Conservation (phyloP, 2,888 invertebrate genomes). For the Melinaea menophilus region DNA sequence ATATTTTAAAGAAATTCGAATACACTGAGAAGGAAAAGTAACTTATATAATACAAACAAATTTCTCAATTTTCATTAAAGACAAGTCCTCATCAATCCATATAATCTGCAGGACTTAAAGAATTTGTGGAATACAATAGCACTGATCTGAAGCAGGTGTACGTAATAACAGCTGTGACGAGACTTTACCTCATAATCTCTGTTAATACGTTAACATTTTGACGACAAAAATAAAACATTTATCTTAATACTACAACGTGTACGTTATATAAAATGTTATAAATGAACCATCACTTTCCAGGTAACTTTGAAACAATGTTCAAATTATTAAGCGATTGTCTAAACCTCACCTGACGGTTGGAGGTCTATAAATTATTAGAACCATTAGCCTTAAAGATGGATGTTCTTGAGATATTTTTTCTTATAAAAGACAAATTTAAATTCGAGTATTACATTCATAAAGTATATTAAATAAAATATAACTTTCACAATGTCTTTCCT, state of each 20-base stretch:
- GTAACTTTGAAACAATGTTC: conserved; percentile 1
- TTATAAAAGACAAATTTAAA: conserved; percentile 11
- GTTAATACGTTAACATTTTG: conserved; percentile 13
- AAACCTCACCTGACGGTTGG: conserved; percentile 16
- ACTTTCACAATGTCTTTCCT: background rate
- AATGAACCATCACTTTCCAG: background rate
- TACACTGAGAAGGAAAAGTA: background rate
- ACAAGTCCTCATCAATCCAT: conserved; percentile 35
- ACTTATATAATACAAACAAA: conserved; percentile 35
- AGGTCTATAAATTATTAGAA: conserved; percentile 19
- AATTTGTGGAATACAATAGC: conserved; percentile 26
- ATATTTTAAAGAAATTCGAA: too few relatives aligned
- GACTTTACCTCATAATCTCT: conserved; percentile 16
- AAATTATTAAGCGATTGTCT: conserved; percentile 7
- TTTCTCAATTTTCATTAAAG: conserved; percentile 34
- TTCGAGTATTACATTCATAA: conserved; percentile 11
- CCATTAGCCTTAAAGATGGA: conserved; percentile 26
- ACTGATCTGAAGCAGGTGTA: conserved; percentile 32
- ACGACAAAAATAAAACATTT: conserved; percentile 11
- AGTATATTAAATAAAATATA: too few relatives aligned
- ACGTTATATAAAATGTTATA: background rate
- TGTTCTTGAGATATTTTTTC: conserved; percentile 15
- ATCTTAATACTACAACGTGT: conserved; percentile 9
- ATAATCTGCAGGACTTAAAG: conserved; percentile 30
- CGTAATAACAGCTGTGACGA: conserved; percentile 24